A percentile compares a stretch with the other conserved stretches of the same genome.
These are phyloP conservation scores for Rousettus madagascariensis DNA, from an alignment of 2,797 vertebrate species.

Conservation along the genomic window DNA sequence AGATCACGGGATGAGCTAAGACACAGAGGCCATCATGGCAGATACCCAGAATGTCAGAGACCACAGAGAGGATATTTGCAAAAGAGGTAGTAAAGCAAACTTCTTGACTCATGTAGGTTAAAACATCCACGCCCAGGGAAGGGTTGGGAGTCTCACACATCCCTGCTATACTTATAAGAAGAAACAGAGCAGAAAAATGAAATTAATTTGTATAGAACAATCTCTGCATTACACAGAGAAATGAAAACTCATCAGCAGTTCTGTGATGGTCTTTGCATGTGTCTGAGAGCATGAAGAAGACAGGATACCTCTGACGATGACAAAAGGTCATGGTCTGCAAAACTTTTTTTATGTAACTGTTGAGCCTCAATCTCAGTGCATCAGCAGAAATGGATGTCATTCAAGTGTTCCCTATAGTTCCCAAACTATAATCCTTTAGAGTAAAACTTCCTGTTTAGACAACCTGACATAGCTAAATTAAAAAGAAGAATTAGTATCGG, in stretches of 20 bases:
- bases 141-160: background rate
- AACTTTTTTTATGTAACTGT: background rate
- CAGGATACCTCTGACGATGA: background rate
- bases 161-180: background rate
- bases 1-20: background rate
- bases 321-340: background rate
- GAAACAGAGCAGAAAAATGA: background rate
- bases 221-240: background rate
- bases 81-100: background rate
- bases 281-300: background rate
- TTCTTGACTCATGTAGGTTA: background rate
- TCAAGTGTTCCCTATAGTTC: background rate
- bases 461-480: constrained; percentile 8
- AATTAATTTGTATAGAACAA: background rate
- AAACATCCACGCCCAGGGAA: background rate
- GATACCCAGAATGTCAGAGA: background rate
- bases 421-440: background rate
- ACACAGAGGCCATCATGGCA: background rate
- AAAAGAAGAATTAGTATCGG: constrained; percentile 47
- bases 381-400: background rate
- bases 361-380: background rate
- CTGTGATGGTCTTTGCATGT: background rate
- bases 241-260: background rate
- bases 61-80: background rate
- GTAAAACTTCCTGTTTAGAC: constrained; percentile 47